Evolutionary conservation across 2,113 vertebrate species (phyloP), one percentile per base, ranked within the genome.

Genomic region (Peromyscus leucopus): DNA sequence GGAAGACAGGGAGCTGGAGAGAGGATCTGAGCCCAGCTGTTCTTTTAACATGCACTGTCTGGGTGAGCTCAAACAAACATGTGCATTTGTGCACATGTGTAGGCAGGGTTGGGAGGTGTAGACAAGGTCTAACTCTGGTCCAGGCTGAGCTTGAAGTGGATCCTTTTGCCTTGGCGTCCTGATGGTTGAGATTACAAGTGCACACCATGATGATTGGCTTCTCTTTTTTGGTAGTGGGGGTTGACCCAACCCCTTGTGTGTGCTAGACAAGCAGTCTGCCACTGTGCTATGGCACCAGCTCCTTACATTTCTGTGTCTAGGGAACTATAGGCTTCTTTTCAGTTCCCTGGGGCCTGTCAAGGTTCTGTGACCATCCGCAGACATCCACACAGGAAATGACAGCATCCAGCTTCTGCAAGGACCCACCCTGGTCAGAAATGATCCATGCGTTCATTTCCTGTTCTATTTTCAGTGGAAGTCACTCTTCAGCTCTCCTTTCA

Each of bases 21-120:
- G 4, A 0, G 5, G 0, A 13, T 5, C 69, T 55, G 17, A 42
- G 39, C 19, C 39, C 2, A 4, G 39, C 1, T 28, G 6, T 11
- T 22, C 28, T 65, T 57, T 71, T 33, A 22, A 31, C 9, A 1
- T 16, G 22, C 46, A 67, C 12, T 7, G 22, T 1, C 28, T 51
- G 28, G 22, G 42, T 7, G 6, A 24, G 11, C 28, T 82, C 39
- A 55, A 48, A 55, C 24, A 10, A 16, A 39, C 7, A 28, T 31
- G 2, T 63, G 36, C 24, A 17, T 46, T 63, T 84, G 13, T 63
- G n/a, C 31, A 59, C 28, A 42, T 63, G n/a, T 2, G 7, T 48
- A 4, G 17, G 61, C 31, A 67, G 61, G 31, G 42, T 65, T 10
- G 63, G 39, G 7, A 22, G 10, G 10, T 42, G 84, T 36, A 36